Conservation (phyloP, 2,888 invertebrate genomes). For the Sturmia bella region DNA sequence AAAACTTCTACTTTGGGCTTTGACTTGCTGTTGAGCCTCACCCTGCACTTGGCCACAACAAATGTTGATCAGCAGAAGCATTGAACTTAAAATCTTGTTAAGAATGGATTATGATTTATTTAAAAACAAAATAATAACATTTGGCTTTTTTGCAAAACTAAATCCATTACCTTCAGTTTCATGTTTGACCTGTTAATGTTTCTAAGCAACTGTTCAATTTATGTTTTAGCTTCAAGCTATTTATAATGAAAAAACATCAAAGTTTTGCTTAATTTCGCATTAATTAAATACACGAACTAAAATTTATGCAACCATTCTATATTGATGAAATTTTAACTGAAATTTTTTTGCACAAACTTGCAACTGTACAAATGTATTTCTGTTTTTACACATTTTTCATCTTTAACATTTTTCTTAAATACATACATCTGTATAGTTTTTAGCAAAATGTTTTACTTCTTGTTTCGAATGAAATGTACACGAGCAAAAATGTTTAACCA, state of each 20-base stretch:
- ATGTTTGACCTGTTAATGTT: constrained; percentile 27
- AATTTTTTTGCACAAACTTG: no score
- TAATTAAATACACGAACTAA: not conserved
- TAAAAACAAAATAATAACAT: not conserved
- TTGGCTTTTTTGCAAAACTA: not conserved
- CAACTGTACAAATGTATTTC: no score
- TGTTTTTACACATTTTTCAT: no score
- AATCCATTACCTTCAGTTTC: constrained; percentile 41
- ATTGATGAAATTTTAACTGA: no score
- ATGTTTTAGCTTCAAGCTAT: constrained; percentile 6
- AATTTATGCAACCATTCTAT: no score
- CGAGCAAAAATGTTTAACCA: not conserved
- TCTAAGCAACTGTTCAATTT: constrained; percentile 16
- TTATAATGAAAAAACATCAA: constrained; percentile 49
- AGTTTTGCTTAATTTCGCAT: constrained; percentile 16
- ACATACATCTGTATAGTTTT: constrained; percentile 57
- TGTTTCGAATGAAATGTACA: not conserved
- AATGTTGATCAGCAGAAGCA: constrained; percentile 18
- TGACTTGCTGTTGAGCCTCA: constrained; percentile 20
- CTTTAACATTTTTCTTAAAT: not conserved
- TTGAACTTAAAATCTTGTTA: constrained; percentile 32
- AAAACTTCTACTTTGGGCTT: constrained; percentile 60
- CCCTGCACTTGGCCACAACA: constrained; percentile 12
- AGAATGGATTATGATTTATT: not conserved
- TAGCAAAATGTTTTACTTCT: constrained; percentile 44